Conservation (phyloP, 23 tunicate genomes). For the Botrylloides violaceus region DNA sequence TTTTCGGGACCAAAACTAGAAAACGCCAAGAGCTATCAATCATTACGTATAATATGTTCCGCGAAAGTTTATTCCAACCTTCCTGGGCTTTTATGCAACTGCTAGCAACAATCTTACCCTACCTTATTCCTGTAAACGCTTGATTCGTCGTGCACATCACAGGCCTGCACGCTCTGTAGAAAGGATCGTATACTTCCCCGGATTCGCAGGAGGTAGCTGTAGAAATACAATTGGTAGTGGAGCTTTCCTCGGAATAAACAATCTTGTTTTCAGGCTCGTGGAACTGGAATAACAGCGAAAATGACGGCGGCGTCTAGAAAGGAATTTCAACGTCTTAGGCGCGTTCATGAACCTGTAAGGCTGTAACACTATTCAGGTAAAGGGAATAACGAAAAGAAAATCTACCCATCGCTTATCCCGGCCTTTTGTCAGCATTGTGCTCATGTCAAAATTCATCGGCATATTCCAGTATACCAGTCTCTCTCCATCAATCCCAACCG, state of each 20-base stretch:
- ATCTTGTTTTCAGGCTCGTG: conserved; percentile 46
- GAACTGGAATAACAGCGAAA: conserved; percentile 66
- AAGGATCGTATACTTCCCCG: conserved; percentile 83
- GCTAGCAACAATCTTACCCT: background rate
- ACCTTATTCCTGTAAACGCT: conserved; percentile 36
- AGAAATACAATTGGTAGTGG: conserved; percentile 26
- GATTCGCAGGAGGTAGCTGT: conserved; percentile 27
- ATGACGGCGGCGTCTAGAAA: conserved; percentile 77
- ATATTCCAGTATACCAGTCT: background rate
- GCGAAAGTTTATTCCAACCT: too few species aligned
- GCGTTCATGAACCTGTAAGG: too few species aligned
- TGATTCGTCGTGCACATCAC: conserved; percentile 42
- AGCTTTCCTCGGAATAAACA: conserved; percentile 36
- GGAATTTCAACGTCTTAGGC: too few species aligned
- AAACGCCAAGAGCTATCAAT: too few species aligned
- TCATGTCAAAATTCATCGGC: background rate
- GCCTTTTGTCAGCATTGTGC: background rate
- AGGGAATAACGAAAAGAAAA: too few species aligned
- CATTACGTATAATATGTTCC: too few species aligned
- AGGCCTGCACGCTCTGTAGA: conserved; percentile 47
- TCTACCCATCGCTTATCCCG: background rate
- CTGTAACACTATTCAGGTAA: too few species aligned
- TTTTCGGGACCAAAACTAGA: too few species aligned
- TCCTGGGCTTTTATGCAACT: too few species aligned
- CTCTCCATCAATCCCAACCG: background rate